Conservation (phyloP, 2,888 invertebrate genomes). For the Callinectes sapidus region DNA sequence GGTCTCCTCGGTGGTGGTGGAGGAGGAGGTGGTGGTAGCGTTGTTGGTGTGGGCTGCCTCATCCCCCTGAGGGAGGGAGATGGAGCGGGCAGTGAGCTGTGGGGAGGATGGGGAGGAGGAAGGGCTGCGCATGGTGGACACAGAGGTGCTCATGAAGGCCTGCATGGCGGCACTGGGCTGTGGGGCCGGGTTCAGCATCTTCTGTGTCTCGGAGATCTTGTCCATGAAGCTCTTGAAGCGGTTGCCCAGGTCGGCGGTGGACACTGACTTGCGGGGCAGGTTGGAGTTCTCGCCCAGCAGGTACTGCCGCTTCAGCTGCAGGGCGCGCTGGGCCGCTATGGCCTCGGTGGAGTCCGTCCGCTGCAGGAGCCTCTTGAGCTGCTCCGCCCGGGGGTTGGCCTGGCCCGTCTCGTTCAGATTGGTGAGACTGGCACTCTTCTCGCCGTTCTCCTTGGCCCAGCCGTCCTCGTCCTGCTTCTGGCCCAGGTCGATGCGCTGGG, state of each 20-base stretch:
- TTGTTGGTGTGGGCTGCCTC: constrained; percentile 6
- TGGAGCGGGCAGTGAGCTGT: constrained; percentile 47
- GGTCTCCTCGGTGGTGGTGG: constrained; percentile 38
- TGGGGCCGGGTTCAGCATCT: constrained; percentile 72
- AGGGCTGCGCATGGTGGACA: constrained; percentile 45
- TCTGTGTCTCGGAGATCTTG: constrained; percentile 84
- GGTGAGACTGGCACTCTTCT: constrained; percentile 70
- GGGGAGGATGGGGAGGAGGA: constrained; percentile 65
- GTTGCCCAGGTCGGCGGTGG: constrained; percentile 84
- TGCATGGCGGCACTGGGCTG: constrained; percentile 72
- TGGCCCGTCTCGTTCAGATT: constrained; percentile 55
- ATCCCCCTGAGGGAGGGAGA: constrained; percentile 56
- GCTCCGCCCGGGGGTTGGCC: constrained; percentile 58
- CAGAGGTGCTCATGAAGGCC: constrained; percentile 67
- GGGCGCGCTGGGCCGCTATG: constrained; percentile 89
- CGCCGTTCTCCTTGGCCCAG: constrained; percentile 58
- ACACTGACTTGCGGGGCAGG: constrained; percentile 72
- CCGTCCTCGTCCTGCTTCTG: constrained; percentile 26
- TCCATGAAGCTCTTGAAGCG: constrained; percentile 89
- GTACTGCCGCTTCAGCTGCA: constrained; percentile 90
- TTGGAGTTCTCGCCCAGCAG: constrained; percentile 79
- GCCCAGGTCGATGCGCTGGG: constrained; percentile 58
- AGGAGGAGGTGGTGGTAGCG: constrained; percentile 30
- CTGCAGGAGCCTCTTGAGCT: constrained; percentile 80
- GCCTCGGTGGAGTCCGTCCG: constrained; percentile 91